Conservation (phyloP, 2,113 vertebrate genomes). For the Corythoichthys haematopterus region DNA sequence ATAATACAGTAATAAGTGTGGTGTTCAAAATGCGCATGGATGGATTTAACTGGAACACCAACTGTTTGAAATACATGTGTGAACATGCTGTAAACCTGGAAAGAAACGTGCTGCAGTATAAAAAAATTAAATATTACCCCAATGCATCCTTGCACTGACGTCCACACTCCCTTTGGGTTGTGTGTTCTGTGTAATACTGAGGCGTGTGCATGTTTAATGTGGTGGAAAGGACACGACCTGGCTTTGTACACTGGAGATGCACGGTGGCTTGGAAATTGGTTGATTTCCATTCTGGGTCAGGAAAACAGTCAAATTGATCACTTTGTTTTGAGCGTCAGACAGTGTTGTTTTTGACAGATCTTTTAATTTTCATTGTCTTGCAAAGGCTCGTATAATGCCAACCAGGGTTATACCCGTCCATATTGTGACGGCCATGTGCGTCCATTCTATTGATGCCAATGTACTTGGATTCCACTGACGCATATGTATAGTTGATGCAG, state of each 20-base stretch:
- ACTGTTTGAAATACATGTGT: not conserved
- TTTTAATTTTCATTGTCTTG: too few species aligned
- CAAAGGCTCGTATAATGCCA: too few species aligned
- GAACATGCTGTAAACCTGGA: not conserved
- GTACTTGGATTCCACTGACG: not conserved
- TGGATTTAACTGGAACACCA: not conserved
- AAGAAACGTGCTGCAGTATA: not conserved
- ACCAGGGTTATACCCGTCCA: not conserved
- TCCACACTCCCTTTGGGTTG: conserved; percentile 45
- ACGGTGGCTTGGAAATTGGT: conserved; percentile 1
- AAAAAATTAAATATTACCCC: not conserved
- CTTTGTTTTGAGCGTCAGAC: not conserved
- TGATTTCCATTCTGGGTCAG: not conserved
- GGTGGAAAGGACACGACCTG: conserved; percentile 40
- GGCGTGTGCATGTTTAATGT: conserved; percentile 45
- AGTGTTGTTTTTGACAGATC: not conserved
- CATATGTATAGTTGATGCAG: too few species aligned
- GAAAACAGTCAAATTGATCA: not conserved
- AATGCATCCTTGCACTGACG: conserved; percentile 14
- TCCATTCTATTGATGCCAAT: not conserved
- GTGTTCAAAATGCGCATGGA: not conserved
- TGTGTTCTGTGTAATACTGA: conserved; percentile 24
- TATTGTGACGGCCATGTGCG: not conserved
- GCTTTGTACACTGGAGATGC: conserved; percentile 21
- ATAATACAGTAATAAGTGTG: too few species aligned